phyloP scores from a whole-genome alignment of 2,888 invertebrate genomes.

The Oligia latruncula region DNA sequence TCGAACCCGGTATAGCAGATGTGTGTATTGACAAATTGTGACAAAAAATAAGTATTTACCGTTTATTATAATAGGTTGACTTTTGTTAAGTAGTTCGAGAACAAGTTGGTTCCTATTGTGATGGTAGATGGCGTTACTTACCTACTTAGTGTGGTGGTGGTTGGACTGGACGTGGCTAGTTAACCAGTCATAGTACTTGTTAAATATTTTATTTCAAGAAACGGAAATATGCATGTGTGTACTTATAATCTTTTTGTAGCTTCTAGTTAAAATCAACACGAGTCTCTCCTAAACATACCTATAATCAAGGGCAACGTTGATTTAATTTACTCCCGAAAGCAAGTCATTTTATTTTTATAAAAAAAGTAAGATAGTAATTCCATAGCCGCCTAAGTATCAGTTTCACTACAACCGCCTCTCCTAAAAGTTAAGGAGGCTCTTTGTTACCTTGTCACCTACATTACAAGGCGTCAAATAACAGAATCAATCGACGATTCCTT shows the following conservation, averaged over 20 bases:
- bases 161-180: not conserved
- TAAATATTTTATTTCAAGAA: not conserved
- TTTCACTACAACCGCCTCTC: not conserved
- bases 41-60: constrained; percentile 68
- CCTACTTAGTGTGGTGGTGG: not conserved
- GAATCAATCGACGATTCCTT: constrained; percentile 21
- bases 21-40: constrained; percentile 69
- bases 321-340: not conserved
- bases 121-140: constrained; percentile 29
- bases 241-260: too few species aligned
- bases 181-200: not conserved
- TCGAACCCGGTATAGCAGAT: constrained; percentile 74
- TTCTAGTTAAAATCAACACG: not conserved
- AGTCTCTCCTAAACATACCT: not conserved
- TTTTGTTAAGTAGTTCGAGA: constrained; percentile 19
- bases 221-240: too few species aligned
- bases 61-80: constrained; percentile 49
- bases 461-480: constrained; percentile 24
- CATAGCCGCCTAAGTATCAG: not conserved
- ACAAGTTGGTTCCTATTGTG: constrained; percentile 6
- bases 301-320: not conserved
- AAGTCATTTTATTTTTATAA: not conserved
- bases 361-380: too few species aligned
- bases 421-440: not conserved
- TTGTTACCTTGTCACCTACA: not conserved